Evolutionary conservation across 2,113 vertebrate genomes (phyloP).

Genomic region (Ciconia boyciana): DNA sequence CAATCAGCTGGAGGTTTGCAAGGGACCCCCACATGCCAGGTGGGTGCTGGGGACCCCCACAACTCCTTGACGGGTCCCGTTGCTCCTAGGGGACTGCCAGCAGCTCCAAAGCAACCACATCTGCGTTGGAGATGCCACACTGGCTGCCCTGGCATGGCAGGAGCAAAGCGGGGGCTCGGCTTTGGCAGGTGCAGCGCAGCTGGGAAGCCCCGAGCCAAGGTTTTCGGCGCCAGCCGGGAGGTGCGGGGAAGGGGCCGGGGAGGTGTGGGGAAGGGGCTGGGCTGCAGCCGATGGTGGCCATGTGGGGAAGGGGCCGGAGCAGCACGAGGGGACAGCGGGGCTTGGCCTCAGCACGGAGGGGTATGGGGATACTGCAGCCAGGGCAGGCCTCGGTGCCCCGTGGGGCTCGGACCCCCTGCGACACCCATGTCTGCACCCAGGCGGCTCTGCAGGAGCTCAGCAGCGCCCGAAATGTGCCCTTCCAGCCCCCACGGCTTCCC

Average conservation of each 20-base stretch:
- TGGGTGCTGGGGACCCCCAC: background rate
- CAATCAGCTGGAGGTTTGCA: background rate
- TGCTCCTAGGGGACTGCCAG: background rate
- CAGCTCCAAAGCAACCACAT: background rate
- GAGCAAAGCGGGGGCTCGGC: background rate
- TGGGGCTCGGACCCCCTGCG: accelerated
- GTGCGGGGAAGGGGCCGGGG: background rate
- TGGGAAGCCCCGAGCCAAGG: accelerated
- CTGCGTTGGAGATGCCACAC: background rate
- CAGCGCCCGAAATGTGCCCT: background rate
- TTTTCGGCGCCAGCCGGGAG: background rate
- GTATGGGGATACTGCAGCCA: background rate
- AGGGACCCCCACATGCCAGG: accelerated
- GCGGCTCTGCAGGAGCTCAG: accelerated
- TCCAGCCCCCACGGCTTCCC: background rate
- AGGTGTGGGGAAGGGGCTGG: background rate
- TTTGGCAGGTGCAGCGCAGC: background rate
- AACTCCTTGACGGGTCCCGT: background rate
- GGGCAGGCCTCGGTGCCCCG: background rate
- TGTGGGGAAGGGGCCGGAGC: background rate
- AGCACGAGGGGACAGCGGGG: background rate
- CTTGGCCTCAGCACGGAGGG: accelerated
- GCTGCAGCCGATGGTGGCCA: too few relatives aligned
- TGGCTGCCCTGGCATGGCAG: accelerated
- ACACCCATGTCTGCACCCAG: background rate